Conservation (phyloP, 2,888 invertebrate species). For the Thereva nobilitata region DNA sequence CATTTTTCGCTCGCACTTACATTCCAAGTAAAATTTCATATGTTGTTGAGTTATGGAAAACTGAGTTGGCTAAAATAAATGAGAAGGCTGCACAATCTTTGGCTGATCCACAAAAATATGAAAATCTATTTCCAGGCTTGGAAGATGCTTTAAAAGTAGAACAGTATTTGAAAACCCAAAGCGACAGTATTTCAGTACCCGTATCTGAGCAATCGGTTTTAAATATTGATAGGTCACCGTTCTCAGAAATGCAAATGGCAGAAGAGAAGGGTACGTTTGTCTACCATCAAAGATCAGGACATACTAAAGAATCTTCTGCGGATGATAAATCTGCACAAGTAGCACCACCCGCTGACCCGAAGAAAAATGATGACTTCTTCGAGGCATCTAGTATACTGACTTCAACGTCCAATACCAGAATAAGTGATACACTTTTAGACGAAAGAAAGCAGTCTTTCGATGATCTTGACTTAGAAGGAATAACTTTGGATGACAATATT, state of each 20-base stretch:
- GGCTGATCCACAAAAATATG: conserved; percentile 94
- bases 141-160: conserved; percentile 74
- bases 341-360: conserved; percentile 3
- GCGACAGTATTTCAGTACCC: conserved; percentile 60
- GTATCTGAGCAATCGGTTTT: conserved; percentile 62
- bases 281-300: conserved; percentile 45
- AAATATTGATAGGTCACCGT: conserved; percentile 70
- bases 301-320: neutral
- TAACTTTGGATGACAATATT: conserved; percentile 78
- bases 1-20: conserved; percentile 96
- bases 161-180: conserved; percentile 61
- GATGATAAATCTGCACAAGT: neutral
- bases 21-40: conserved; percentile 88
- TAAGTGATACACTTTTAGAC: neutral
- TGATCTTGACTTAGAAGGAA: conserved; percentile 76
- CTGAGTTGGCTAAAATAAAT: conserved; percentile 75
- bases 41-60: conserved; percentile 87
- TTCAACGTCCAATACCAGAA: neutral
- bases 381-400: neutral
- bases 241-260: conserved; percentile 71
- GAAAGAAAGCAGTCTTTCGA: conserved; percentile 61
- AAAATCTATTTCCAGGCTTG: conserved; percentile 92
- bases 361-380: conserved; percentile 9
- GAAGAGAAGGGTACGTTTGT: conserved; percentile 62
- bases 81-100: conserved; percentile 92